These are phyloP conservation scores for Staurois parvus DNA, from an alignment of 2,797 vertebrate species.

Conservation along the genomic window DNA sequence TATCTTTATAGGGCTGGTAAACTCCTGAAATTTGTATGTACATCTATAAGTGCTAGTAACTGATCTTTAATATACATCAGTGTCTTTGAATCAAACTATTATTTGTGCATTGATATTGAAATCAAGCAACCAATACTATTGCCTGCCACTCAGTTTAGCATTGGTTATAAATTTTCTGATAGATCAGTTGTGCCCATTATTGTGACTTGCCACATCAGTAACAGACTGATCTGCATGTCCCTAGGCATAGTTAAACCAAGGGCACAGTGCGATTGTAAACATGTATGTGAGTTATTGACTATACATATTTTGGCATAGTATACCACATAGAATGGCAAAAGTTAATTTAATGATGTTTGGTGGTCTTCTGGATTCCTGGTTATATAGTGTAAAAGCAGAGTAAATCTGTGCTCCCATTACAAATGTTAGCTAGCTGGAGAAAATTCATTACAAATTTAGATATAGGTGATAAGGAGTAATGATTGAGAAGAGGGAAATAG, in stretches of 20 bases:
- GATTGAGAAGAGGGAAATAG: conserved; percentile 43
- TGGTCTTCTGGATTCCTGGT: background rate
- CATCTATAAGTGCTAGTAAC: too few species aligned
- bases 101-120: too few species aligned
- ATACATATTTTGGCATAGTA: too few species aligned
- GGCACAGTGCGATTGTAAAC: background rate
- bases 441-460: conserved; percentile 25
- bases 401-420: background rate
- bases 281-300: background rate
- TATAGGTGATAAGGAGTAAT: conserved; percentile 36
- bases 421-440: background rate
- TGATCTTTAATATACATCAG: too few species aligned
- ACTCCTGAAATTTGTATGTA: too few species aligned
- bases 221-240: background rate
- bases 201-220: background rate
- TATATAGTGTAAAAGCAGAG: background rate
- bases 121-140: background rate
- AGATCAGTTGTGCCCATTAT: too few species aligned
- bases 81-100: too few species aligned
- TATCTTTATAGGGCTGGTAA: too few species aligned
- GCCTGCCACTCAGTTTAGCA: background rate
- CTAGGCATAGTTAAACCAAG: background rate
- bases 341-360: background rate
- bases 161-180: background rate
- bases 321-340: background rate